Conservation (phyloP, 2,888 invertebrate species). For the Tipula unca region DNA sequence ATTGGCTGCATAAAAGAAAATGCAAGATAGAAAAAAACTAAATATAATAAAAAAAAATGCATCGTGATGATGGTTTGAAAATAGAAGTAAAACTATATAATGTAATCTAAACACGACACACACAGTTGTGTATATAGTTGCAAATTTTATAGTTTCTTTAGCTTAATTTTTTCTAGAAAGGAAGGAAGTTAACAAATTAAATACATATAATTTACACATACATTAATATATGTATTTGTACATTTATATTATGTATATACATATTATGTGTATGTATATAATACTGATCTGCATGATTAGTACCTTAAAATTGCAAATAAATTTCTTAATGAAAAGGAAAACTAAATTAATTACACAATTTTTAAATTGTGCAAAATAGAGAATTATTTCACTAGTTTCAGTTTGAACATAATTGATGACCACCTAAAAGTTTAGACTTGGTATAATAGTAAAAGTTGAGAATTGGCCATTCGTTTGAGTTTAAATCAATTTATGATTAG, state of each 20-base stretch:
- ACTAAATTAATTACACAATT: too few species aligned
- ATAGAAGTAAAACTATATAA: not conserved
- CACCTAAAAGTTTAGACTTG: too few species aligned
- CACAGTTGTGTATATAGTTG: not conserved
- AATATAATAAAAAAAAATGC: not conserved
- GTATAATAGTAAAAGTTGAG: too few species aligned
- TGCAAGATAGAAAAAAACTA: slow-evolving; percentile 15
- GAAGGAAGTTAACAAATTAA: not conserved
- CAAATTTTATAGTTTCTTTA: not conserved
- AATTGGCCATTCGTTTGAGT: too few species aligned
- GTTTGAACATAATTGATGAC: too few species aligned
- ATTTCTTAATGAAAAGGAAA: too few species aligned
- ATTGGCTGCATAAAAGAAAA: slow-evolving; percentile 17
- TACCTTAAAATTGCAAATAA: too few species aligned
- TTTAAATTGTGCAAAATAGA: too few species aligned
- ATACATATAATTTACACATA: not conserved
- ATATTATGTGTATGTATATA: not conserved
- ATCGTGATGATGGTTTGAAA: not conserved
- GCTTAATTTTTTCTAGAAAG: not conserved
- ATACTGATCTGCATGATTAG: too few species aligned
- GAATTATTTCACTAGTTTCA: too few species aligned
- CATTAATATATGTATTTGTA: not conserved
- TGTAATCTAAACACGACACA: not conserved
- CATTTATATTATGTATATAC: not conserved
- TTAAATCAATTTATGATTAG: too few species aligned